Conservation (phyloP, 2,888 invertebrate genomes). For the Eupithecia pulchellata region DNA sequence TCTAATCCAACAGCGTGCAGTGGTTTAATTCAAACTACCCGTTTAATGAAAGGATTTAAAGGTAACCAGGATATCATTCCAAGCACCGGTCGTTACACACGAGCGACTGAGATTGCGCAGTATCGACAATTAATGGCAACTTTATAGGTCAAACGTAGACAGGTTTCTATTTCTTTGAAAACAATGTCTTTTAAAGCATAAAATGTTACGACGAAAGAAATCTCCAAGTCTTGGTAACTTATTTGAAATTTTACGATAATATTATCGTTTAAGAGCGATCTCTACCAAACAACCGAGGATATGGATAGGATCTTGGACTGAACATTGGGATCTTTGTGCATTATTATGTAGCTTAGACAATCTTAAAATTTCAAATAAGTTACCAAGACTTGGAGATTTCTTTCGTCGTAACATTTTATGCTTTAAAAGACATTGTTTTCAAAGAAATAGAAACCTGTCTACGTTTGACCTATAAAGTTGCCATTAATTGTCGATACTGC, state of each 20-base stretch:
- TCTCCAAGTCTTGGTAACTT: too few species aligned
- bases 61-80: constrained; percentile 57
- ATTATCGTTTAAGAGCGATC: too few species aligned
- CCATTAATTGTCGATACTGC: not conserved
- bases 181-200: not conserved
- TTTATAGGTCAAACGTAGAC: not conserved
- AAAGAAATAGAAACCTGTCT: not conserved
- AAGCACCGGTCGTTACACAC: constrained; percentile 36
- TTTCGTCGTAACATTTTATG: too few species aligned
- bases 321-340: too few species aligned
- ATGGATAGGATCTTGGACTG: too few species aligned
- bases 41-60: constrained; percentile 69
- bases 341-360: too few species aligned
- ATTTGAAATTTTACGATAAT: too few species aligned
- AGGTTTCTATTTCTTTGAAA: not conserved
- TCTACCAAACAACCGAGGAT: too few species aligned
- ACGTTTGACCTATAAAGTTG: not conserved
- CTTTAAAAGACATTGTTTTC: not conserved
- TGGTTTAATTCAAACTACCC: constrained; percentile 48
- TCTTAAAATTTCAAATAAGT: too few species aligned
- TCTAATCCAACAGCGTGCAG: constrained; percentile 44
- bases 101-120: constrained; percentile 5
- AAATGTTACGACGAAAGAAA: too few species aligned
- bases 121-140: not conserved
- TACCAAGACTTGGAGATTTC: too few species aligned